Evolutionary conservation across 2,113 vertebrate species (phyloP), one percentile per base, ranked within the genome.

Genomic region (Montifringilla adamsi): DNA sequence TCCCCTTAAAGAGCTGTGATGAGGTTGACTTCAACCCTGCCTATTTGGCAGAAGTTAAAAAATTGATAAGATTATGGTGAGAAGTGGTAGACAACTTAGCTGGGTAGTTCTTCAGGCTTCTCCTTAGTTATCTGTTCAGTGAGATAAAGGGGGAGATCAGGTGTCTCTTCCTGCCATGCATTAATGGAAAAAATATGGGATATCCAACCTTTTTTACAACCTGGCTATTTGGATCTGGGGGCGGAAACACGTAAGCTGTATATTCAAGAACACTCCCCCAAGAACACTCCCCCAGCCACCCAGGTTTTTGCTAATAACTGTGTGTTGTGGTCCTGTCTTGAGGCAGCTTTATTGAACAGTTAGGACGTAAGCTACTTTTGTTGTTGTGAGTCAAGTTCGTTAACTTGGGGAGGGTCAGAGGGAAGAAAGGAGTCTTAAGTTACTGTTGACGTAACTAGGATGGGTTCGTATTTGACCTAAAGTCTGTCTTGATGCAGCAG

Each of bases 401-500:
- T 81, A 94, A 94, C 41, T 87, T 44, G 73, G 95, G 96, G 96
- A 95, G 97, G 94, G 93, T 92, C 74, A 88, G 59, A 95, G 97
- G 96, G 93, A 91, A 93, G 95, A 77, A 87, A 97, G 93, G 95
- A 96, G 91, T 85, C 94, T 97, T 92, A 92, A 97, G 97, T 97
- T 98, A 87, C 97, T 97, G 43, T 97, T 87, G 94, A 84, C 94
- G 1, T 95, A 91, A 95, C 87, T 97, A 97, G 96, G 96, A 97
- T 97, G 96, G 98, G 97, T 97, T 97, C 88, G 84, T 91, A 37
- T 98, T 98, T 98, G 98, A 98, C 98, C 97, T 97, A 47, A 97
- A 98, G 98, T 98, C 97, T 98, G 96, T 99, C 98, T 99, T 98
- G 97, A 98, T 98, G 97, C 95, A 97, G 98, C 98, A 99, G 99